A percentile compares a stretch with the other conserved stretches of the same genome.
These are phyloP conservation scores for Stratiomys singularior DNA, from an alignment of 2,888 invertebrate species.

Conservation along the genomic window DNA sequence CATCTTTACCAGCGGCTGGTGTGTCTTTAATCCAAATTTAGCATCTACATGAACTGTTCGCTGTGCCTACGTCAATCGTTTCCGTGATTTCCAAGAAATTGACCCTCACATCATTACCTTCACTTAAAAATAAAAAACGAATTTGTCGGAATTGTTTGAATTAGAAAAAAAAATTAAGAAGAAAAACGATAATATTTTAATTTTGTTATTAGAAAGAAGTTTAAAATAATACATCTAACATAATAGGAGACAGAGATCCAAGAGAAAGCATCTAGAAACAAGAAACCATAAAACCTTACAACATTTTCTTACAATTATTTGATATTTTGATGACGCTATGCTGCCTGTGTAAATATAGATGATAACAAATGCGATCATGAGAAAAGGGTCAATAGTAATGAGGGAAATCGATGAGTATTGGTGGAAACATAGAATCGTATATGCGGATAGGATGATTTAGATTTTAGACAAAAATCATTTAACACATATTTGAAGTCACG, in stretches of 20 bases:
- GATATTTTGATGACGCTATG: slow-evolving; percentile 9
- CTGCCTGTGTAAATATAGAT: slow-evolving; percentile 5
- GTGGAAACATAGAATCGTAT: no score
- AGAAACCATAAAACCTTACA: no score
- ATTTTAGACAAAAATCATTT: no score
- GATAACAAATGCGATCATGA: not conserved
- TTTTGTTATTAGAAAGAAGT: not conserved
- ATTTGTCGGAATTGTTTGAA: not conserved
- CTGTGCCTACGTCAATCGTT: slow-evolving; percentile 35
- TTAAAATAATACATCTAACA: not conserved
- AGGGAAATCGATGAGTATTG: no score
- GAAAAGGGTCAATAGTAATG: slow-evolving; percentile 37
- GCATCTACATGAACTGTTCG: slow-evolving; percentile 6
- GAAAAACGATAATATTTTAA: not conserved
- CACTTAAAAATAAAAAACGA: slow-evolving; percentile 29
- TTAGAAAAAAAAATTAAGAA: not conserved
- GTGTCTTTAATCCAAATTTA: slow-evolving; percentile 35
- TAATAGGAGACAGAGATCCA: not conserved
- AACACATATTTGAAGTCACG: no score
- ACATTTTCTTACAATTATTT: not conserved
- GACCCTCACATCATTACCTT: slow-evolving; percentile 42
- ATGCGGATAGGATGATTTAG: no score
- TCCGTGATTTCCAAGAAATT: slow-evolving; percentile 42
- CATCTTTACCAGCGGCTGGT: not conserved
- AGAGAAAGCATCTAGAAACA: no score